A percentile compares a stretch with the other conserved stretches of the same genome.
phyloP scores from a whole-genome alignment of 2,888 invertebrate genomes.

The Ophion costatus region DNA sequence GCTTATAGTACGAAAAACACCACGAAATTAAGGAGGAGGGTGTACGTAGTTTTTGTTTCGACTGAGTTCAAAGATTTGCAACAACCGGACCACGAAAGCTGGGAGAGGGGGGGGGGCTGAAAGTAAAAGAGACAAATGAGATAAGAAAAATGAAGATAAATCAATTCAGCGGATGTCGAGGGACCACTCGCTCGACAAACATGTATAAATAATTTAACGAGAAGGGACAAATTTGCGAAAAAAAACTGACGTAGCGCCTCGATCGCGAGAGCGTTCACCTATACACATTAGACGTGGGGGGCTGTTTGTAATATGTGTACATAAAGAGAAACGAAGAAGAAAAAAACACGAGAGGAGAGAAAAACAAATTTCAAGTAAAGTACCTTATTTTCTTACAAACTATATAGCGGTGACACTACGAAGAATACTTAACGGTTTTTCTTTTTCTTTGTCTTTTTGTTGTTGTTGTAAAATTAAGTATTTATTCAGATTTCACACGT shows the following conservation, averaged over 20 bases:
- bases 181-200: constrained; percentile 31
- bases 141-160: constrained; percentile 37
- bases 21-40: constrained; percentile 29
- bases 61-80: constrained; percentile 59
- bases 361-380: constrained; percentile 78
- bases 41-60: constrained; percentile 58
- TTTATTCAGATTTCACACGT: constrained; percentile 76
- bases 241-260: constrained; percentile 40
- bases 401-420: constrained; percentile 78
- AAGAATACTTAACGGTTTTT: constrained; percentile 77
- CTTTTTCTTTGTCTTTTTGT: constrained; percentile 52
- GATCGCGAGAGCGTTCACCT: constrained; percentile 39
- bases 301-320: constrained; percentile 81
- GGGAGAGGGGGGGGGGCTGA: not conserved
- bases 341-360: constrained; percentile 32
- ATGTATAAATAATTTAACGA: constrained; percentile 52
- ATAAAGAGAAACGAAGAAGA: constrained; percentile 70
- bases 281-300: constrained; percentile 71
- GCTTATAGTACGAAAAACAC: constrained; percentile 46
- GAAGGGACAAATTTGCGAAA: constrained; percentile 10
- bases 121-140: constrained; percentile 17
- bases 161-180: constrained; percentile 25
- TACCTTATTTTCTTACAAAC: constrained; percentile 83
- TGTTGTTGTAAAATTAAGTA: constrained; percentile 75
- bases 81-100: constrained; percentile 41